These are phyloP conservation scores for Danio tinwini DNA, from an alignment of 2,797 vertebrate genomes.

Conservation along the genomic window DNA sequence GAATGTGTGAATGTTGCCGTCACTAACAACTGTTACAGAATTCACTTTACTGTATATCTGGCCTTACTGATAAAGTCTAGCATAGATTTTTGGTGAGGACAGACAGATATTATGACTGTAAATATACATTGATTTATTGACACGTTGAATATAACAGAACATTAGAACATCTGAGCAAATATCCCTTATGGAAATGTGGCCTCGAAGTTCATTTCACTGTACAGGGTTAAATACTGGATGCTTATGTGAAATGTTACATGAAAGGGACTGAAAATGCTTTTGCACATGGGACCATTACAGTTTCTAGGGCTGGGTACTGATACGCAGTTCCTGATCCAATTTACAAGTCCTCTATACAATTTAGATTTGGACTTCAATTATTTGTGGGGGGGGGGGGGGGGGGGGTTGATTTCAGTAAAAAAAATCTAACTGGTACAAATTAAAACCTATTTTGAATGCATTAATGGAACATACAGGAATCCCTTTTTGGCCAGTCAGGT, in stretches of 20 bases:
- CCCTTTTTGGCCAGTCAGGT: no score
- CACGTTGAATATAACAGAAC: neutral
- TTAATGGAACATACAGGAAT: neutral
- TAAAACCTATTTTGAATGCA: neutral
- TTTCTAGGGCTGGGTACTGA: neutral
- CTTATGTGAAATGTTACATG: slow-evolving; percentile 47
- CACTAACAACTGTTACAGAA: slow-evolving; percentile 2
- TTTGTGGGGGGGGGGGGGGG: no score
- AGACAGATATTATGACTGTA: neutral
- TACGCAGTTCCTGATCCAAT: neutral
- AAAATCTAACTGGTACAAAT: neutral
- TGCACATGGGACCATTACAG: neutral
- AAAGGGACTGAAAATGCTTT: slow-evolving; percentile 14
- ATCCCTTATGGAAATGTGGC: neutral
- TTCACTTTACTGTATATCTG: neutral
- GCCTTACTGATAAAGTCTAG: neutral
- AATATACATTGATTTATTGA: neutral
- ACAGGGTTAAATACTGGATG: slow-evolving; percentile 44
- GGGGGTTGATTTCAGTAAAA: no score
- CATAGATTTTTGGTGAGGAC: neutral
- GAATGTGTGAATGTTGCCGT: neutral
- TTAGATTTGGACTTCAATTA: neutral
- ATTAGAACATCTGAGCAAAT: neutral
- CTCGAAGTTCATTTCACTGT: slow-evolving; percentile 32
- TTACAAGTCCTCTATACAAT: neutral